Base-by-base conservation (phyloP, 2,797 vertebrate species). In the Rhynchonycteris naso region DNA sequence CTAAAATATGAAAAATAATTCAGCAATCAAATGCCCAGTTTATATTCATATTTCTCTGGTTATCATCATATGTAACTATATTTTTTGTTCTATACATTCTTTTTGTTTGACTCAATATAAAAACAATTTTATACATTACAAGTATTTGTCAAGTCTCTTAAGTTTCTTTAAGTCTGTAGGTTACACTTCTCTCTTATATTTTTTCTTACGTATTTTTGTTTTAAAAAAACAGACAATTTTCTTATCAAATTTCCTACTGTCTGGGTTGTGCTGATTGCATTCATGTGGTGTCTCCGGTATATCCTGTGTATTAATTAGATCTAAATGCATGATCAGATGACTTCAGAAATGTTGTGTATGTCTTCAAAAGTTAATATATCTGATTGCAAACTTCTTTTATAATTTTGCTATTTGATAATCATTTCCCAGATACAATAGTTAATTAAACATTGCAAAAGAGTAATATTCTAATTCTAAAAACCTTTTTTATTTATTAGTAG, bases 1-100 rank as follows among this genome's bases (percentile, higher is more conserved):
- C 19, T 75, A 54, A 88, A 81, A 88, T 65, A 35, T n/a, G 28
- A 92, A 56, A 2, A 69, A 43, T 61, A 76, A 72, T 47, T 56
- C 38, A 75, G 38, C 35, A 74, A 95, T 22, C 21, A 68, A 75
- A 80, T 93, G 71, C 74, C 24, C 18, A 79, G n/a, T 59, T 93
- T 72, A 28, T 47, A 10, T 74, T 85, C 28, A 50, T 14, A 28
- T 66, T 87, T 93, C 38, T 96, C 38, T 63, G 13, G n/a, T 76
- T 88, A 72, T 54, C 35, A 91, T 38, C 14, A 80, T 87, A 54
- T 30, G 10, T 33, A 16, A 38, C 24, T 78, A 33, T 1, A 47
- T 35, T 35, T 71, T 83, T 91, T 80, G 61, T 26, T 92, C 33
- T 94, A 81, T 43, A 71, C 1, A 68, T 85, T 84, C 65, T 88